Conservation (phyloP, 2,113 vertebrate genomes). For the Saiga tatarica region DNA sequence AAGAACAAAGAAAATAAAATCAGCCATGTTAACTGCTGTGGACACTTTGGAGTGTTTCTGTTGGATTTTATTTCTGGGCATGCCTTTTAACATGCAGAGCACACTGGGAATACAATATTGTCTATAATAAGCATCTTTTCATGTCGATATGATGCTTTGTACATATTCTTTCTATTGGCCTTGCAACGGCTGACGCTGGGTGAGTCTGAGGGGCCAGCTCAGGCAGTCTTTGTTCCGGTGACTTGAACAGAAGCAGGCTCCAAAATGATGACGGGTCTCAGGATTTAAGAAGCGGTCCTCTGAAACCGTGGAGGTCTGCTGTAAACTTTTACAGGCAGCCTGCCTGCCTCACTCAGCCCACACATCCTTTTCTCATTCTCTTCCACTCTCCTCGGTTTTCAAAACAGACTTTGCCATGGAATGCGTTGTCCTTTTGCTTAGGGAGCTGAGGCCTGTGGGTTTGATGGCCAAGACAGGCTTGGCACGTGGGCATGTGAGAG, state of each 20-base stretch:
- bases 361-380: not conserved
- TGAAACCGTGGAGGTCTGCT: not conserved
- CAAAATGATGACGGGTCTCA: not conserved
- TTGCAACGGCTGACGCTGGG: rapidly evolving
- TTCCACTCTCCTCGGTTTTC: not conserved
- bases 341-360: not conserved
- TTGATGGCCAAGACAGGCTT: not conserved
- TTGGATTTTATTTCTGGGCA: not conserved
- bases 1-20: not conserved
- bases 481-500: not conserved
- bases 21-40: not conserved
- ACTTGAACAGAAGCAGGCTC: rapidly evolving
- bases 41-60: not conserved
- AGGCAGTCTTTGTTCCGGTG: not conserved
- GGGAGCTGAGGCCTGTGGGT: not conserved
- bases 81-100: not conserved
- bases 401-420: not conserved
- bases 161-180: not conserved
- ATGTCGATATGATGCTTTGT: not conserved
- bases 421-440: not conserved
- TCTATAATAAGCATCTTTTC: not conserved
- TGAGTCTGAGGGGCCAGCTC: not conserved
- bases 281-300: not conserved
- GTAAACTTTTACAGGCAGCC: not conserved
- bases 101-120: not conserved